Evolutionary conservation across 2,113 vertebrate species (phyloP).

Genomic region (Prolemur simus): DNA sequence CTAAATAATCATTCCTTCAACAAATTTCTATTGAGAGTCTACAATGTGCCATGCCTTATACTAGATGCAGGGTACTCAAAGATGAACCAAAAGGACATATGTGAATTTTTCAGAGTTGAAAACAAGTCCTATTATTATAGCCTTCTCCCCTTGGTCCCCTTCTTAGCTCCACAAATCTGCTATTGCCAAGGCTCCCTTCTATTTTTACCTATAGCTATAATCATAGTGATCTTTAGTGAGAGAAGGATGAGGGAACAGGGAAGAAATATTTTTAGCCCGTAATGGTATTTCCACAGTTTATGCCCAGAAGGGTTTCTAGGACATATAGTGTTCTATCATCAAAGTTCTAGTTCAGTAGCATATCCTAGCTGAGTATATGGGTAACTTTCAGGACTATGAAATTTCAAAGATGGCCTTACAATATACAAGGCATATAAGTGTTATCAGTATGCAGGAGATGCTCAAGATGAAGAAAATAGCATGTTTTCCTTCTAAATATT

Average conservation of each 20-base stretch:
- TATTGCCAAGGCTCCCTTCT: background rate
- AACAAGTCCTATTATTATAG: background rate
- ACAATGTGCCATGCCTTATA: background rate
- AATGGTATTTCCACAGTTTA: background rate
- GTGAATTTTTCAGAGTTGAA: background rate
- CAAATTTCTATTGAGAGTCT: background rate
- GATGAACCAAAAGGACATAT: background rate
- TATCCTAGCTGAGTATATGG: background rate
- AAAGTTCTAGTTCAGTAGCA: background rate
- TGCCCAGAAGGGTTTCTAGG: background rate
- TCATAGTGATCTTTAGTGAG: background rate
- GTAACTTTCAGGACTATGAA: background rate
- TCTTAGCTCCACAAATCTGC: background rate
- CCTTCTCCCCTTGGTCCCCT: background rate
- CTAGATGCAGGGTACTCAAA: background rate
- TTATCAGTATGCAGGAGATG: background rate
- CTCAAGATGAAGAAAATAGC: background rate
- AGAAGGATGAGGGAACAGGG: background rate
- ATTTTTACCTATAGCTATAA: background rate
- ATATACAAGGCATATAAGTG: background rate
- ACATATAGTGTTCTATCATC: background rate
- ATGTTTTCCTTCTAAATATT: slow-evolving; percentile 1
- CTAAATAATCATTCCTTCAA: background rate
- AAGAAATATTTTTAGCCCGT: background rate
- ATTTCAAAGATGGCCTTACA: background rate